A percentile compares a stretch with the other conserved stretches of the same genome.
Conservation (phyloP, 2,888 invertebrate genomes). For the Volucella zonaria region DNA sequence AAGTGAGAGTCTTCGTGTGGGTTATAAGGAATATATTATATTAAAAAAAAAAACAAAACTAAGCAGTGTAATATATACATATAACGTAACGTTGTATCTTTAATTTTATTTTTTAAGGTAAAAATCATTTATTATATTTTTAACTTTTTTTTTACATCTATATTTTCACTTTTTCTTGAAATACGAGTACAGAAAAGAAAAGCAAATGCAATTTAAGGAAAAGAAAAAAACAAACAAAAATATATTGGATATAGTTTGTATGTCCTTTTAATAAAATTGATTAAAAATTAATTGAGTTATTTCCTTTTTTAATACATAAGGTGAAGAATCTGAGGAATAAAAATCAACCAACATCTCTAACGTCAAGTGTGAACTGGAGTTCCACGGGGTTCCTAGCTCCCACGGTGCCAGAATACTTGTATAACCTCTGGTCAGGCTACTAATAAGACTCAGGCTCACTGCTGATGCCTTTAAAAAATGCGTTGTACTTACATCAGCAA, state of each 20-base stretch:
- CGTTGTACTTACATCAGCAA: too few species aligned
- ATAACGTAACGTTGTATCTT: slow-evolving; percentile 42
- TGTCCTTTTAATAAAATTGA: slow-evolving; percentile 61
- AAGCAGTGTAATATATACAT: slow-evolving; percentile 58
- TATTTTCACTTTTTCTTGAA: slow-evolving; percentile 35
- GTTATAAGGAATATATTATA: slow-evolving; percentile 18
- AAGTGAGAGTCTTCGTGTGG: slow-evolving; percentile 36
- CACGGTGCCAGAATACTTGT: too few species aligned
- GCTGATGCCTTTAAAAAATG: too few species aligned
- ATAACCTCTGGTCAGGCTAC: too few species aligned
- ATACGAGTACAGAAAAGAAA: slow-evolving; percentile 23
- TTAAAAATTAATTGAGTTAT: slow-evolving; percentile 3
- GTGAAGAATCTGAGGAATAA: neutral
- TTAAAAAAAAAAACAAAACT: slow-evolving; percentile 11
- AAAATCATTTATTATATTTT: neutral
- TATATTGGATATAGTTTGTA: slow-evolving; percentile 40
- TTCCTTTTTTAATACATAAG: neutral
- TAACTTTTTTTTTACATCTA: slow-evolving; percentile 17
- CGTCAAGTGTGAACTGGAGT: too few species aligned
- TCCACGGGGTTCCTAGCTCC: too few species aligned
- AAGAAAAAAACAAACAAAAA: slow-evolving; percentile 2
- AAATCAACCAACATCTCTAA: too few species aligned
- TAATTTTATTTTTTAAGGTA: slow-evolving; percentile 29
- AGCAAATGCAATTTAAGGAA: slow-evolving; percentile 13
- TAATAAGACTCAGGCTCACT: too few species aligned